phyloP scores from a whole-genome alignment of 2,113 vertebrate species.

The Panthera tigris region DNA sequence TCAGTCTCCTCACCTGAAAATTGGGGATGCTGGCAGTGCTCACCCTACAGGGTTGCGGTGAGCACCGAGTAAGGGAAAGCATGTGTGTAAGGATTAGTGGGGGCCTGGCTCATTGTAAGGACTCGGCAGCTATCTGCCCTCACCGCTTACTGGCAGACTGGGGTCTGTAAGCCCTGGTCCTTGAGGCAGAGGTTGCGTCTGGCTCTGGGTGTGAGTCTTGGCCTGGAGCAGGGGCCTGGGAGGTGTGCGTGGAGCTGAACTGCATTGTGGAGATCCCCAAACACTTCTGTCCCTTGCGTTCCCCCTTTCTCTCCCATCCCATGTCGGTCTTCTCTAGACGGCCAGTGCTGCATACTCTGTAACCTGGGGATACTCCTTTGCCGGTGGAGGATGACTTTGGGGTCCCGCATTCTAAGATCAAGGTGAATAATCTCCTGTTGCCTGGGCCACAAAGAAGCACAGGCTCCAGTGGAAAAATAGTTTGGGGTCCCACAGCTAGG shows the following conservation, averaged over 20 bases:
- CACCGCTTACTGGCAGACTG: too few species aligned
- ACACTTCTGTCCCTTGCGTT: not conserved
- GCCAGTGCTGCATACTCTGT: not conserved
- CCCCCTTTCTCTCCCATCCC: not conserved
- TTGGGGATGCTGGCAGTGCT: not conserved
- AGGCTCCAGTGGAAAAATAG: not conserved
- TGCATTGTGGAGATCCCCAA: not conserved
- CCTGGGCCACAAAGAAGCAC: not conserved
- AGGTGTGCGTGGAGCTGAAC: not conserved
- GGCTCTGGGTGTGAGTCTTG: not conserved
- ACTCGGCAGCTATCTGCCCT: not conserved
- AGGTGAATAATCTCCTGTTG: not conserved
- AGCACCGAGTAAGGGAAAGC: not conserved
- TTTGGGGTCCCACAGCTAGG: not conserved
- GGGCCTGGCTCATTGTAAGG: not conserved
- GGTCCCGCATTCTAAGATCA: not conserved
- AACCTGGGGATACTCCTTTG: not conserved
- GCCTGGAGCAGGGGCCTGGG: not conserved
- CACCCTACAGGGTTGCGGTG: not conserved
- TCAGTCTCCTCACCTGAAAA: not conserved
- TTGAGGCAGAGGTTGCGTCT: not conserved
- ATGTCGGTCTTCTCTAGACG: not conserved
- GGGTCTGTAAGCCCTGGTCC: not conserved
- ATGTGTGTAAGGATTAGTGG: rapidly evolving
- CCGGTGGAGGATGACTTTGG: not conserved